Evolutionary conservation across 2,113 vertebrate species (phyloP).

Genomic region (Planiliza haematocheilus): DNA sequence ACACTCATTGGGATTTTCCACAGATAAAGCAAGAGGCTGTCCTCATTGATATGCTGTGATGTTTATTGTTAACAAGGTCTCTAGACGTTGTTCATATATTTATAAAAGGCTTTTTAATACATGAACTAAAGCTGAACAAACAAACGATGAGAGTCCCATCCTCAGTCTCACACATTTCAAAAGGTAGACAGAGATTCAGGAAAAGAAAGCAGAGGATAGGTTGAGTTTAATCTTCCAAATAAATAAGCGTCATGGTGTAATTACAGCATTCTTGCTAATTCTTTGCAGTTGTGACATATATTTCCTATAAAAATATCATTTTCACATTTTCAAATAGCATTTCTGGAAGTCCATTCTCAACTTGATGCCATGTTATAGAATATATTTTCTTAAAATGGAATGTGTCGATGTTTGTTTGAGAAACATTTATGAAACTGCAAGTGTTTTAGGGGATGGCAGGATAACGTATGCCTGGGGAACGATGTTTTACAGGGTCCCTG

Average conservation of each 20-base stretch:
- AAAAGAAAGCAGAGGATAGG: constrained; percentile 4
- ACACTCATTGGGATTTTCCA: constrained; percentile 11
- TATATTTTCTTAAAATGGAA: constrained; percentile 1
- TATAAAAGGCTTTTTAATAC: constrained; percentile 69
- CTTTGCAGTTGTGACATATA: constrained; percentile 16
- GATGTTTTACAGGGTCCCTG: constrained; percentile 4
- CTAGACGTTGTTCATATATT: constrained; percentile 65
- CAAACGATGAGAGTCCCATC: constrained; percentile 19
- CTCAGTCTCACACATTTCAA: constrained; percentile 10
- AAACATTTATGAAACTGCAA: constrained; percentile 9
- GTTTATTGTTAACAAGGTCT: constrained; percentile 80
- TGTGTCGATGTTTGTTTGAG: background rate
- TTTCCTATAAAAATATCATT: constrained; percentile 58
- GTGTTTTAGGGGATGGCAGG: constrained; percentile 1
- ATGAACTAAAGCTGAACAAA: constrained; percentile 55
- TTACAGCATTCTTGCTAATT: constrained; percentile 10
- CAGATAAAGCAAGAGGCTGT: constrained; percentile 23
- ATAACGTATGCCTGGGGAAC: constrained; percentile 21
- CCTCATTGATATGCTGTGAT: constrained; percentile 56
- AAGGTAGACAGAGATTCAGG: constrained; percentile 33
- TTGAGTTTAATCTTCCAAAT: constrained; percentile 3
- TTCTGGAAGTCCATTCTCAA: constrained; percentile 19
- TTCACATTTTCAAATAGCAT: background rate
- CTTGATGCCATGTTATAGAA: constrained; percentile 2
- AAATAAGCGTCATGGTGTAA: constrained; percentile 10